Evolutionary conservation across 53 echinoderm and acorn worm genomes (phyloP), one percentile per base, ranked within the genome.

Genomic region (Actinopyga echinites): DNA sequence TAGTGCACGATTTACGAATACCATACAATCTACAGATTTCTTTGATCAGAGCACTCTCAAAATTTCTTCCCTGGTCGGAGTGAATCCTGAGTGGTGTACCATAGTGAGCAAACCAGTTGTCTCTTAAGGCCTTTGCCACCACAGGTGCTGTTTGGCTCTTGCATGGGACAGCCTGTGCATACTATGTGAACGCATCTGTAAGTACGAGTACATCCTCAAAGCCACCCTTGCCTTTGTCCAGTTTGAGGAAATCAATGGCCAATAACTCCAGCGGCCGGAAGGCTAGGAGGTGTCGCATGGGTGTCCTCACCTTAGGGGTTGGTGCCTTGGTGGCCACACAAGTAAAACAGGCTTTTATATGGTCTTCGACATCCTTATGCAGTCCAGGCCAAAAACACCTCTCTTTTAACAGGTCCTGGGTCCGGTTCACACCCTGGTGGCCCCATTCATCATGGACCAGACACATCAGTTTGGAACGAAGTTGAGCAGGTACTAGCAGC

Each of bases 171-270:
- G 88, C 83, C 31, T 64, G 35, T 13, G 88, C 56, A 73, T 43
- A 75, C 56, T 88, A 83, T 17, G 75, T 75, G 25, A 64, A 83
- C 13, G 88, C 20, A 63, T 90, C 90, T 3, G 86, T 86, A 64
- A 90, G 82, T 21, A 89, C 86, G 0, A 90, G 57, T 3, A 82
- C 86, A 36, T 90, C 57, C 34, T 82, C 78, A 17, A 53, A 52
- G 10, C 65, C 73, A 0, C 77, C 83, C 30, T 78, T 62, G n/a
- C n/a, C n/a, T n/a, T n/a, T n/a, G n/a, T n/a, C n/a, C n/a, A n/a
- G n/a, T n/a, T n/a, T n/a, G n/a, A 89, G 2, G 19, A 89, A 89
- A 78, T 89, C 80, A 5, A 89, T 79, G 1, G 89, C 84, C 25
- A 87, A 17, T 22, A 83, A 22, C 37, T 83, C 87, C 19, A 60